These are phyloP conservation scores for Brassicogethes aeneus DNA, from an alignment of 2,888 invertebrate genomes.

Conservation along the genomic window DNA sequence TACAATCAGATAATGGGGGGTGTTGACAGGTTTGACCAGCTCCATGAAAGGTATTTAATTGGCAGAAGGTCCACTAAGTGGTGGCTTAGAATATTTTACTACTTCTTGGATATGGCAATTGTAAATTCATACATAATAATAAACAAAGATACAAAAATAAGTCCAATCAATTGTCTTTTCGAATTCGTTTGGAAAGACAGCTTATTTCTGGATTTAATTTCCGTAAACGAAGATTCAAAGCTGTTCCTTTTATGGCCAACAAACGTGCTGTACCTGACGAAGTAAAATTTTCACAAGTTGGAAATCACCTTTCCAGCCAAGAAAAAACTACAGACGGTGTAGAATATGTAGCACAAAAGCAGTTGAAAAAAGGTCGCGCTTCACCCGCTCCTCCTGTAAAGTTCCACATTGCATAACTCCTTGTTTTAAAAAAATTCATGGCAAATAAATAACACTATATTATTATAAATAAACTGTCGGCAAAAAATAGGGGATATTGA, in stretches of 20 bases:
- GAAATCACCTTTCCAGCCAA: constrained; percentile 3
- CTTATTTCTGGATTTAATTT: constrained; percentile 3
- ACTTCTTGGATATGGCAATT: constrained; percentile 5
- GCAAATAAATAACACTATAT: constrained; percentile 1
- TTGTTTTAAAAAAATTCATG: constrained; percentile 8
- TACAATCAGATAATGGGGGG: constrained; percentile 9
- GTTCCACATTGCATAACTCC: constrained; percentile 6
- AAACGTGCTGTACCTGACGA: constrained; percentile 4
- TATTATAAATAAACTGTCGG: too few species aligned
- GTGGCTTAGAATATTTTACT: constrained; percentile 7
- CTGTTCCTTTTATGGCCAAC: constrained; percentile 5
- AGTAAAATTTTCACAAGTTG: constrained; percentile 3
- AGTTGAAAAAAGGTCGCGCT: constrained; percentile 5
- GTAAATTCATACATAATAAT: constrained; percentile 6
- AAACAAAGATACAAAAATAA: not conserved
- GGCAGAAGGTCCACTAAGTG: constrained; percentile 3
- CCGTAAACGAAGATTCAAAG: constrained; percentile 7
- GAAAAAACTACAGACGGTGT: constrained; percentile 7
- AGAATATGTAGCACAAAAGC: constrained; percentile 6
- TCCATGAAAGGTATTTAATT: constrained; percentile 1
- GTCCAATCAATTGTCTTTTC: too few species aligned
- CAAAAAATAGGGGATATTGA: too few species aligned
- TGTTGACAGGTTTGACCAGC: constrained; percentile 8
- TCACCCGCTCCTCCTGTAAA: constrained; percentile 4
- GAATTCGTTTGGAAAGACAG: too few species aligned